Base-by-base conservation (phyloP, 1,140 invertebrate species). In the Panagrolaimus sp. region DNA sequence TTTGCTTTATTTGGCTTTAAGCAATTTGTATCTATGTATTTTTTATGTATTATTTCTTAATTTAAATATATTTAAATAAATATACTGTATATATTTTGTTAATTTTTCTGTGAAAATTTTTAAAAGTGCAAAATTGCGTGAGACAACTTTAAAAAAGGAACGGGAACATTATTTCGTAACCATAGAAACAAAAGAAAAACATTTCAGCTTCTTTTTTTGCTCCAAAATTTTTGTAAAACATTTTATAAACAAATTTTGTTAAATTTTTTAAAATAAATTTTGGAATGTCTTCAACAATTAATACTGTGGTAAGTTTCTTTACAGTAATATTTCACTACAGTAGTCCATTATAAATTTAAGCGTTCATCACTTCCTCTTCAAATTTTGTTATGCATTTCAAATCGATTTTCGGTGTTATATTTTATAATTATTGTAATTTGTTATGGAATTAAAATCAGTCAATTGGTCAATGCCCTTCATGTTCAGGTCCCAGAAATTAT, bases 381-480 rank as follows among this genome's bases (percentile, higher is more conserved):
- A 70, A 74, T 72, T 27, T 31, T 72, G 16, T 47, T 72, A 11
- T 74, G 70, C 72, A 44, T 68, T 14, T 76, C 62, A 20, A 16
- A 5, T n/a, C 27, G 71, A 46, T 23, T 74, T 31, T 67, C 71
- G 9, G 9, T 70, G 1, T 5, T 69, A 2, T 53, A 76, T 27
- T 72, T 68, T 25, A 25, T 72, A 11, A 20, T 69, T 9, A 42
- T 72, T 14, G 45, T 70, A 11, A 72, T 67, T 5, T 71, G 43
- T 27, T 74, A 74, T 27, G 31, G 77, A 7, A 72, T 69, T 38
- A 72, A 72, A 72, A 16, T 74, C 44, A 45, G 31, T 27, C 57
- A 23, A 16, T 13, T 25, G 11, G 13, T 62, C 0, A 42, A 42
- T 23, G 67, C 71, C 1, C 9, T 43, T 1, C 72, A 72, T 63